Base-by-base conservation (phyloP, 1,140 invertebrate genomes). In the Drosophila murphyi region DNA sequence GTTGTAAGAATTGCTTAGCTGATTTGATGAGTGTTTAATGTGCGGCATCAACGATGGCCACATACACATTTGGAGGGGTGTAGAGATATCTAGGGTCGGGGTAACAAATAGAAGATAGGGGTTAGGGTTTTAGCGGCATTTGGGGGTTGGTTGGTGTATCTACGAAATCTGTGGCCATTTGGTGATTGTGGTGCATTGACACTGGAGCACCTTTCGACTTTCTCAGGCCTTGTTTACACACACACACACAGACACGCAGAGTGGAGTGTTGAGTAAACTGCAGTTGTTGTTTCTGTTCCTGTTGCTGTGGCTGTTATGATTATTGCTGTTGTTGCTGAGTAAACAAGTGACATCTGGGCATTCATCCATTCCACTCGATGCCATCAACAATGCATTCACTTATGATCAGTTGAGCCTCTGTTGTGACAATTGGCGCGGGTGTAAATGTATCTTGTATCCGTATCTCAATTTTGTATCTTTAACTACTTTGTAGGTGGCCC, bases 281-380 rank as follows among this genome's bases (percentile, higher is more conserved):
- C 41, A 73, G 59, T 29, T 29, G 51, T 55, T 63, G 32, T 32
- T 52, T 12, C 48, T 51, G 54, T 57, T 51, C 29, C 37, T 56
- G 31, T 72, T 71, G 41, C 45, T 76, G 71, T 55, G 20, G 20
- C 20, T 70, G 55, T 51, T 71, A 51, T 51, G 61, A 55, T 79
- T 20, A 20, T 20, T 20, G 20, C 20, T 20, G 71, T 60, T 50
- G 61, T 67, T 60, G 41, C 34, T 72, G 80, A 59, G 80, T 74
- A 87, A 87, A 87, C 83, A 87, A 87, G 70, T 88, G 83, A 87
- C 83, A 87, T 87, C 83, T 87, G 83, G 77, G 55, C 79, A 62
- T 59, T 45, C 54, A 55, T 39, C 10, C 39, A 43, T 55, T 5
- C 31, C 41, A 37, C 31, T 6, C 10, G 61, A 20, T 20, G 20